Conservation (phyloP, 2,888 invertebrate genomes). For the Tenthredo distinguenda region DNA sequence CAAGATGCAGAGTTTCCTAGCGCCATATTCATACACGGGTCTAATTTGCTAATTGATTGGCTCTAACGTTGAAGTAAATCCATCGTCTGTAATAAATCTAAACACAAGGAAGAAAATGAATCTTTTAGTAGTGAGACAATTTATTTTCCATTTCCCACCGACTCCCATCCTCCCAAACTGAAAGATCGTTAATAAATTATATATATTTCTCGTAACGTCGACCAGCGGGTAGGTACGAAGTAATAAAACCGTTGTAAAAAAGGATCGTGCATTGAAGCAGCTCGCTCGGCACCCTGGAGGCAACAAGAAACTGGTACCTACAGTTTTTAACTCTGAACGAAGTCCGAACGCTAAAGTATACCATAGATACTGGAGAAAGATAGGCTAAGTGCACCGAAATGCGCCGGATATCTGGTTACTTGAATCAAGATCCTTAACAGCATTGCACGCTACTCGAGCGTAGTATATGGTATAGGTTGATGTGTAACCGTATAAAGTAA, state of each 20-base stretch:
- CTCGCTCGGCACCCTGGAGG: not conserved
- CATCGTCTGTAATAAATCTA: not conserved
- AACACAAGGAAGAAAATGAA: not conserved
- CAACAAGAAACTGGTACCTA: slow-evolving; percentile 32
- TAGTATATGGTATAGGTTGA: not conserved
- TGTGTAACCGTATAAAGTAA: not conserved
- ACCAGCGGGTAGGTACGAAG: not conserved
- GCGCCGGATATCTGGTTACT: slow-evolving; percentile 49
- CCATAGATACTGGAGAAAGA: slow-evolving; percentile 43
- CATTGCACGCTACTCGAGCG: slow-evolving; percentile 14
- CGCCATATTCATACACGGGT: not conserved
- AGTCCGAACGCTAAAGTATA: slow-evolving; percentile 29
- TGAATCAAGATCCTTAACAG: slow-evolving; percentile 47
- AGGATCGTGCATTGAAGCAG: not conserved
- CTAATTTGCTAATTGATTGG: not conserved
- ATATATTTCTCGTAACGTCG: not conserved
- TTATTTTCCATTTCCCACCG: not conserved
- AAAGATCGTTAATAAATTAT: not conserved
- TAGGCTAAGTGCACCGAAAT: slow-evolving; percentile 51
- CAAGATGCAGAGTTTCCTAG: not conserved
- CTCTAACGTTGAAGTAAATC: not conserved
- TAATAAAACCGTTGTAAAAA: slow-evolving; percentile 38
- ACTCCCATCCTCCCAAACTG: not conserved
- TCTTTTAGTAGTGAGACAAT: not conserved
- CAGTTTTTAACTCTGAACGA: slow-evolving; percentile 13